Evolutionary conservation across 2,888 invertebrate genomes (phyloP).

Genomic region (Subacronicta megacephala): DNA sequence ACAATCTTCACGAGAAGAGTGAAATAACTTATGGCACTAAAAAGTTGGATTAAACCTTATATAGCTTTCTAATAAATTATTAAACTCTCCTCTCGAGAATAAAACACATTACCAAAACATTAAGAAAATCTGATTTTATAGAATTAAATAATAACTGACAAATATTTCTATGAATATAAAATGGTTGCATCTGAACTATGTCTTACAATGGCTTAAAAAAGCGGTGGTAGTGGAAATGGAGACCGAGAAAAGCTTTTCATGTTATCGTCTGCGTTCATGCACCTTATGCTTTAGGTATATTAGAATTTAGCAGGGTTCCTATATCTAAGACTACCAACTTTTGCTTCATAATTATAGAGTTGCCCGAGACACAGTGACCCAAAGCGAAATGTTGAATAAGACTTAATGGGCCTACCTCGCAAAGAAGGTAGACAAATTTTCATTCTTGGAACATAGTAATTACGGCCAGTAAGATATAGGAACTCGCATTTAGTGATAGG

Average conservation of each 20-base stretch:
- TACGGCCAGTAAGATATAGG: neutral
- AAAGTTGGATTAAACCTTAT: neutral
- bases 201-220: constrained; percentile 9
- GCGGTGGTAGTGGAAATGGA: constrained; percentile 6
- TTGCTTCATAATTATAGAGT: no score
- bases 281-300: constrained; percentile 24
- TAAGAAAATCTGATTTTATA: constrained; percentile 12
- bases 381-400: no score
- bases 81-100: constrained; percentile 22
- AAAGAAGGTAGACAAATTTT: no score
- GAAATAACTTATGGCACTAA: constrained; percentile 9
- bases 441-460: neutral
- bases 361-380: no score
- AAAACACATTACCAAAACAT: constrained; percentile 6
- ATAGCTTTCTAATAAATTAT: neutral
- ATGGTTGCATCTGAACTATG: constrained; percentile 38
- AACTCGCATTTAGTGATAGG: neutral
- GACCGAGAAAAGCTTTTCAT: constrained; percentile 8
- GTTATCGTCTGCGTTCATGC: constrained; percentile 4
- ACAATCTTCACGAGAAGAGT: constrained; percentile 9
- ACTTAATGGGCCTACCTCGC: neutral
- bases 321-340: neutral
- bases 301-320: neutral
- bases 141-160: constrained; percentile 8
- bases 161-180: constrained; percentile 14